Percentiles rank a stretch among this genome's conserved stretches.
Evolutionary conservation across 1,140 invertebrate species (phyloP).

Genomic region (Zaprionus kolodkinae): DNA sequence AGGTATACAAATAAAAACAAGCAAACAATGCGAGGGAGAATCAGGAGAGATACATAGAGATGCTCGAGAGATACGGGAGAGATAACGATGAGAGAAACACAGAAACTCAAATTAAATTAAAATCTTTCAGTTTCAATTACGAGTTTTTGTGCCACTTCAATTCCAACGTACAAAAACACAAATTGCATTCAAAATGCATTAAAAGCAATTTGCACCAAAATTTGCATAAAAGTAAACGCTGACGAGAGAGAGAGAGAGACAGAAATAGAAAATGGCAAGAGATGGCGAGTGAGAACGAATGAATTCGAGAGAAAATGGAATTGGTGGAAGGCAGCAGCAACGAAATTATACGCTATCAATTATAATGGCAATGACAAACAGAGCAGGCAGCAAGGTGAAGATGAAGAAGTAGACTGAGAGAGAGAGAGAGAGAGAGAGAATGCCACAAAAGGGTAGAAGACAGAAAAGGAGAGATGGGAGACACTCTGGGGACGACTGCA

Average conservation of each 20-base stretch:
- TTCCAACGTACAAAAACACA: constrained; percentile 81
- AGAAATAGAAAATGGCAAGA: constrained; percentile 12
- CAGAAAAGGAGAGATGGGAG: no score
- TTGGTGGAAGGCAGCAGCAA: constrained; percentile 40
- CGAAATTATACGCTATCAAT: constrained; percentile 80
- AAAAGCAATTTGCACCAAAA: constrained; percentile 82
- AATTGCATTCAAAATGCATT: constrained; percentile 83
- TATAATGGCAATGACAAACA: constrained; percentile 83
- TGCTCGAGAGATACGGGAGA: constrained; percentile 20
- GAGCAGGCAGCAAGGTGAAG: constrained; percentile 61
- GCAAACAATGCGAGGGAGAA: constrained; percentile 23
- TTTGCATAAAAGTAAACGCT: constrained; percentile 71
- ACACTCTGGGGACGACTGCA: constrained; percentile 22
- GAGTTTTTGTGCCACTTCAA: constrained; percentile 82
- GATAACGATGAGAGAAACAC: constrained; percentile 63
- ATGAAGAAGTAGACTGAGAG: constrained; percentile 47
- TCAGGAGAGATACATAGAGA: constrained; percentile 47
- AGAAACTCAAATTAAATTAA: constrained; percentile 83
- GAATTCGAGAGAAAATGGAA: constrained; percentile 24
- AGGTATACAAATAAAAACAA: constrained; percentile 17
- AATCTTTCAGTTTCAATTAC: constrained; percentile 83
- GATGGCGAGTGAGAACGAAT: not conserved
- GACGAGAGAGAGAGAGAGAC: constrained; percentile 33
- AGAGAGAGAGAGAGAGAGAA: not conserved
- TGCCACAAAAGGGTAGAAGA: not conserved